Percentiles rank a stretch among this genome's conserved stretches.
These are phyloP conservation scores for Kobus ellipsiprymnus DNA, from an alignment of 2,113 vertebrate species.

Conservation along the genomic window DNA sequence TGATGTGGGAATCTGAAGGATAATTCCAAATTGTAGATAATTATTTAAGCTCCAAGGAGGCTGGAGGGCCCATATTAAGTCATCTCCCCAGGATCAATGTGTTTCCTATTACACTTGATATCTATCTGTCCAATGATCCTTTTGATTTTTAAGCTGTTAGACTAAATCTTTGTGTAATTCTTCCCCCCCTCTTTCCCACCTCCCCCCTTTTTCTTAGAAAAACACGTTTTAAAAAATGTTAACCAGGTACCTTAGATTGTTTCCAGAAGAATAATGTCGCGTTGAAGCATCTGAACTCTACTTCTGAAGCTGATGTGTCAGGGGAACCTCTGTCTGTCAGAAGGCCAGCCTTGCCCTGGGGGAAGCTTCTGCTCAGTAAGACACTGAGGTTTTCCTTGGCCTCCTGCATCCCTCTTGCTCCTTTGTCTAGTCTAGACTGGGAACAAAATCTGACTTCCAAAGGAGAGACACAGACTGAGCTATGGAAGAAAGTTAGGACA, in stretches of 20 bases:
- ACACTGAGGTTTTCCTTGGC: not conserved
- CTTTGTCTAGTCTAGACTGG: not conserved
- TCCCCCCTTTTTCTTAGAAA: constrained; percentile 72
- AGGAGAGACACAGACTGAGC: not conserved
- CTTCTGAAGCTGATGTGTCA: not conserved
- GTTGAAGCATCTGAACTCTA: constrained; percentile 39
- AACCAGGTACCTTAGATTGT: constrained; percentile 59
- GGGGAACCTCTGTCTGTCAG: not conserved
- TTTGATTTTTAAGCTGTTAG: constrained; percentile 79
- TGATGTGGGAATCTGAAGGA: constrained; percentile 73
- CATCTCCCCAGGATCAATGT: constrained; percentile 71
- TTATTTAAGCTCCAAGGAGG: constrained; percentile 72
- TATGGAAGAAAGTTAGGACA: not conserved
- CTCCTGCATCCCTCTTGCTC: not conserved
- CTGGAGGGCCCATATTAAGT: constrained; percentile 69
- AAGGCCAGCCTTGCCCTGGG: not conserved
- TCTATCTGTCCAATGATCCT: constrained; percentile 76
- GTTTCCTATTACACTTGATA: constrained; percentile 79
- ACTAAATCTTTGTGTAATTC: constrained; percentile 82
- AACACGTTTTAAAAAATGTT: constrained; percentile 73
- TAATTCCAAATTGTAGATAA: constrained; percentile 76
- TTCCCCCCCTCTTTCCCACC: constrained; percentile 59
- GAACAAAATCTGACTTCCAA: not conserved
- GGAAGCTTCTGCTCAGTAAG: not conserved
- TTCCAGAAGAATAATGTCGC: constrained; percentile 63